A percentile compares a stretch with the other conserved stretches of the same genome.
phyloP scores from a whole-genome alignment of 2,797 vertebrate genomes.

The Lemur catta region DNA sequence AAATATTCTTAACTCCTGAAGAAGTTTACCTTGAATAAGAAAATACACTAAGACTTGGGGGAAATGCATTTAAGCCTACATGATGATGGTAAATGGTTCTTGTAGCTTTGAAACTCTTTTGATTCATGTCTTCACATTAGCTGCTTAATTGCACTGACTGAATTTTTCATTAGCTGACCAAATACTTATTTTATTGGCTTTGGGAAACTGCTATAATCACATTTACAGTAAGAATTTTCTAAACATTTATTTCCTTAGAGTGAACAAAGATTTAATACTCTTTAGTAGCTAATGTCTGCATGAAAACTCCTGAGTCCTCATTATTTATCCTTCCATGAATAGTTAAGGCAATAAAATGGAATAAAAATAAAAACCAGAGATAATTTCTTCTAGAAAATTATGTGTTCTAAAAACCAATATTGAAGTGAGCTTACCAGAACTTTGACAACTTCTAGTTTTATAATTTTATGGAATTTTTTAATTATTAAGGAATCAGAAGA shows the following conservation, averaged over 20 bases:
- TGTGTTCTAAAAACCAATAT: conserved; percentile 58
- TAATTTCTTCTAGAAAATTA: conserved; percentile 53
- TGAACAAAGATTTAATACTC: conserved; percentile 45
- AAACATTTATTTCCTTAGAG: conserved; percentile 57
- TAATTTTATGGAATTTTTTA: neutral
- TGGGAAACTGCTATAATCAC: conserved; percentile 70
- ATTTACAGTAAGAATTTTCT: conserved; percentile 73
- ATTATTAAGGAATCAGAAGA: neutral
- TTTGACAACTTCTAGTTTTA: neutral
- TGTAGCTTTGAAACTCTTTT: conserved; percentile 46
- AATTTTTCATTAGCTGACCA: conserved; percentile 77
- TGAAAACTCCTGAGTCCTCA: conserved; percentile 19
- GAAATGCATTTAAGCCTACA: conserved; percentile 19
- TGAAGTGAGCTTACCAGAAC: conserved; percentile 49
- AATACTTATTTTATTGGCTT: conserved; percentile 68
- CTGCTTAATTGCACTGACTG: conserved; percentile 68
- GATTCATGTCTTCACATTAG: conserved; percentile 62
- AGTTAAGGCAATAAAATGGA: conserved; percentile 26
- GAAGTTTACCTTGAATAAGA: conserved; percentile 44
- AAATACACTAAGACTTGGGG: neutral
- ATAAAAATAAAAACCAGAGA: neutral
- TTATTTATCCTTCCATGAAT: conserved; percentile 51
- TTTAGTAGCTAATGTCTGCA: conserved; percentile 38
- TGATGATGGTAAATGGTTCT: conserved; percentile 45
- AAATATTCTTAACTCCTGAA: conserved; percentile 47